Evolutionary conservation across 2,888 invertebrate species (phyloP).

Genomic region (Melikaiella ostensackeni): DNA sequence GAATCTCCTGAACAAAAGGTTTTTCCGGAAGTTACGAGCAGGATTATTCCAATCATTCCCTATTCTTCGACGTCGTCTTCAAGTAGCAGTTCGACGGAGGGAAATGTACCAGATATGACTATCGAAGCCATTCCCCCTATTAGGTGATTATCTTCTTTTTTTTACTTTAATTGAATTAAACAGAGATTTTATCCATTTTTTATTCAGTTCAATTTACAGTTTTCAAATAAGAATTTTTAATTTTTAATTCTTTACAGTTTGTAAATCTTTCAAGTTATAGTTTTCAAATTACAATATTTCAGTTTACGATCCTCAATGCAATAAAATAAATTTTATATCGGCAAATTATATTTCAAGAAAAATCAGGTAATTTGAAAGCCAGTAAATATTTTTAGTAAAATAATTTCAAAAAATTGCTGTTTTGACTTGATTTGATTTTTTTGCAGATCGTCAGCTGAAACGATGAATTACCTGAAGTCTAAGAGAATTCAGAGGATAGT

Average conservation of each 20-base stretch:
- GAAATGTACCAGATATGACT: slow-evolving; percentile 42
- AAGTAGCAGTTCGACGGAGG: slow-evolving; percentile 52
- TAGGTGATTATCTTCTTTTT: slow-evolving; percentile 31
- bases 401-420: too few relatives aligned
- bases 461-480: slow-evolving; percentile 68
- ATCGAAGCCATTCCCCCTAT: slow-evolving; percentile 9
- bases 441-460: slow-evolving; percentile 66
- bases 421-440: slow-evolving; percentile 20
- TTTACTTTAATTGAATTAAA: background rate
- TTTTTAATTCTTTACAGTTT: too few relatives aligned
- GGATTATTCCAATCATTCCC: slow-evolving; percentile 47
- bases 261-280: too few relatives aligned
- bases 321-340: too few relatives aligned
- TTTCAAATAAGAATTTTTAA: too few relatives aligned
- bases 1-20: slow-evolving; percentile 28
- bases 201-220: too few relatives aligned
- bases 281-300: too few relatives aligned
- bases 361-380: too few relatives aligned
- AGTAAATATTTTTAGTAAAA: too few relatives aligned
- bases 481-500: slow-evolving; percentile 72
- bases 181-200: background rate
- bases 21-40: slow-evolving; percentile 27
- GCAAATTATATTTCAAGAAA: too few relatives aligned
- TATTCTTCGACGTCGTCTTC: slow-evolving; percentile 55
- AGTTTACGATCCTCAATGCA: too few relatives aligned